phyloP scores from a whole-genome alignment of 1,140 invertebrate species.

The Papilio polytes region DNA sequence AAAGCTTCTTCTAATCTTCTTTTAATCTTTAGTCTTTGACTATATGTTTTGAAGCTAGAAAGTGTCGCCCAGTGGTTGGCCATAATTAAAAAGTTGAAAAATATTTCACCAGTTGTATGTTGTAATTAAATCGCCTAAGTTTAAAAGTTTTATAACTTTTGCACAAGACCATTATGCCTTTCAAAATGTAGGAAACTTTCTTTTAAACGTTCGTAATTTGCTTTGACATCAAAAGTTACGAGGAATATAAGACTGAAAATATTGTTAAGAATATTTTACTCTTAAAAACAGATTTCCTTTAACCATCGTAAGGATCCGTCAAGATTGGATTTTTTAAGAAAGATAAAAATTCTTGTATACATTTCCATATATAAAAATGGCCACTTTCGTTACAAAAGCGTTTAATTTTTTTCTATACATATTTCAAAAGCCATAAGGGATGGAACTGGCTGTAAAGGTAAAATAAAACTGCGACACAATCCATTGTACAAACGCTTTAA shows the following conservation, averaged over 20 bases:
- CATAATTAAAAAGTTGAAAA: too few relatives aligned
- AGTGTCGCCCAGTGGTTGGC: too few relatives aligned
- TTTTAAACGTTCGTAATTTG: background rate
- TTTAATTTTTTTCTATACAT: background rate
- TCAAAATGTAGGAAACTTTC: background rate
- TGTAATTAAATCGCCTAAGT: background rate
- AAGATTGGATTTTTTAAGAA: too few relatives aligned
- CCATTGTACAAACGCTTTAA: constrained; percentile 26
- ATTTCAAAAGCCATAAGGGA: background rate
- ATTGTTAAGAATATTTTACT: background rate
- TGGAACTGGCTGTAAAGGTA: constrained; percentile 5
- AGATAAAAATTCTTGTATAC: background rate
- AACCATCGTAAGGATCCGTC: too few relatives aligned
- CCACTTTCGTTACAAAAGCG: background rate
- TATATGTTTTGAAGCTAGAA: too few relatives aligned
- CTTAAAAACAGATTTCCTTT: too few relatives aligned
- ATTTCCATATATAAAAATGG: background rate
- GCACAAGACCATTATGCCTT: background rate
- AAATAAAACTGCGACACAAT: constrained; percentile 7
- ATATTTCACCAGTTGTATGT: too few relatives aligned
- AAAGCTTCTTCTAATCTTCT: background rate
- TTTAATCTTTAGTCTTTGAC: too few relatives aligned
- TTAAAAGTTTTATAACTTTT: background rate
- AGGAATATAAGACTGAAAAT: background rate
- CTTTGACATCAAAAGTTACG: background rate